Percentiles rank a stretch among this genome's conserved stretches.
phyloP scores from a whole-genome alignment of 2,797 vertebrate species.

The Pipistrellus kuhlii region DNA sequence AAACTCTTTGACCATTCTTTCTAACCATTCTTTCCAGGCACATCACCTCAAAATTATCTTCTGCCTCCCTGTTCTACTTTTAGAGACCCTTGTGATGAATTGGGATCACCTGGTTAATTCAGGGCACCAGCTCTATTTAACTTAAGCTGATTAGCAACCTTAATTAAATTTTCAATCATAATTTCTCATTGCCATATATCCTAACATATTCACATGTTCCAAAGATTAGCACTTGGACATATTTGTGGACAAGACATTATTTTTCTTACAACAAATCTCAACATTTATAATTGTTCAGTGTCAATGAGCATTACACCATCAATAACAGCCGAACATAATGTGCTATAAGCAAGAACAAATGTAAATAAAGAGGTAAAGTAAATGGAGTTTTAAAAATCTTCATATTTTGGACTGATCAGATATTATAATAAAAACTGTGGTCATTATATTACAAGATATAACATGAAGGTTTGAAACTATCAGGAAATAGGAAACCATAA shows the following conservation, averaged over 20 bases:
- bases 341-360: neutral
- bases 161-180: neutral
- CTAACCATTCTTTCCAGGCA: neutral
- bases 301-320: neutral
- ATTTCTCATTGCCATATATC: neutral
- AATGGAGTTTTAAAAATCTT: neutral
- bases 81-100: neutral
- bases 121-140: neutral
- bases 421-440: neutral
- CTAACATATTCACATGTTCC: neutral
- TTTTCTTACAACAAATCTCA: neutral
- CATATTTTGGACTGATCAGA: neutral
- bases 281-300: neutral
- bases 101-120: neutral
- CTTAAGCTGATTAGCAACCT: neutral
- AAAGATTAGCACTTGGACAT: neutral
- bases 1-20: neutral
- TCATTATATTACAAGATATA: neutral
- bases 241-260: neutral
- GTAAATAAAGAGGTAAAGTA: neutral
- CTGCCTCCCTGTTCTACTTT: neutral
- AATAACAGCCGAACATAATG: neutral
- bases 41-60: neutral
- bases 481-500: neutral
- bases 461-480: neutral